Conservation (phyloP, 2,797 vertebrate genomes). For the Sarcophilus harrisii region DNA sequence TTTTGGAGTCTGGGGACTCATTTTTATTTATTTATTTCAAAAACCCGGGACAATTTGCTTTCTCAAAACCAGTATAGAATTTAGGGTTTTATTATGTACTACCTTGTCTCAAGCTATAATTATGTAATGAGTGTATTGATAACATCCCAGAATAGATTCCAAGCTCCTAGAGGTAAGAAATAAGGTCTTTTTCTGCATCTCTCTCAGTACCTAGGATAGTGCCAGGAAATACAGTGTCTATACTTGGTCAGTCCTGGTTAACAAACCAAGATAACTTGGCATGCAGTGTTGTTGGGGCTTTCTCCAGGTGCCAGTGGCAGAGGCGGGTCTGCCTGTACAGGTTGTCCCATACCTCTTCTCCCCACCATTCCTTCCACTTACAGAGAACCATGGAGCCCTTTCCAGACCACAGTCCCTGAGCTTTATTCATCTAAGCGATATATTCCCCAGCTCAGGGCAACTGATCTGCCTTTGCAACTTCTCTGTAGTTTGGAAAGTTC, state of each 20-base stretch:
- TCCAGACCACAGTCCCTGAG: constrained; percentile 26
- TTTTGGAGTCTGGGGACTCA: neutral
- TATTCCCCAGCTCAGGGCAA: constrained; percentile 46
- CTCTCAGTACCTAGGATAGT: neutral
- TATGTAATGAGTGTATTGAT: neutral
- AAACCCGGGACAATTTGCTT: neutral
- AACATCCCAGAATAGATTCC: neutral
- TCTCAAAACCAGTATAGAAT: neutral
- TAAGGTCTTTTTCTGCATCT: neutral
- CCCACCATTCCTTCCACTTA: neutral
- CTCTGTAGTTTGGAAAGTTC: constrained; percentile 53
- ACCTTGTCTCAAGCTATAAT: neutral
- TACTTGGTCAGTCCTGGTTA: neutral
- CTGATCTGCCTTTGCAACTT: constrained; percentile 50
- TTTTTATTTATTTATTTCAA: neutral
- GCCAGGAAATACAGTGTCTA: neutral
- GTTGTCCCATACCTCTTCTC: neutral
- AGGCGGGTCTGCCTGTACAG: neutral
- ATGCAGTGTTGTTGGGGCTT: neutral
- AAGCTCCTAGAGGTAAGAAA: neutral
- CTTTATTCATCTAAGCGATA: constrained; percentile 18
- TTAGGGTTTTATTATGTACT: neutral
- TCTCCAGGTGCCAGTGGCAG: neutral
- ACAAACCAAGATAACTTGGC: neutral
- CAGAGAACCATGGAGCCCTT: constrained; percentile 58